phyloP scores from a whole-genome alignment of 1,140 invertebrate species.

The Calliopsis andreniformis region DNA sequence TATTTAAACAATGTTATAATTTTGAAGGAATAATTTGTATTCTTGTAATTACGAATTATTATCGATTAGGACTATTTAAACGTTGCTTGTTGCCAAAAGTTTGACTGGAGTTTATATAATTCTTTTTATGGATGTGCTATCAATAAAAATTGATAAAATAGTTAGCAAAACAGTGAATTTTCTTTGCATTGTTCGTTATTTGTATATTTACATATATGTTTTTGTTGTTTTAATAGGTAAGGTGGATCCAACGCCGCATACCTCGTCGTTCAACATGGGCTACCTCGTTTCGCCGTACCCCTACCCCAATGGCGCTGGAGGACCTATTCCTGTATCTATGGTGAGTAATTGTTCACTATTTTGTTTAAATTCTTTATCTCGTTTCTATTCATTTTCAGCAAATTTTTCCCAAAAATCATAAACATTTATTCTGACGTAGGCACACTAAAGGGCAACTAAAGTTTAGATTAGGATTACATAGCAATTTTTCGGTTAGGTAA shows the following conservation, averaged over 20 bases:
- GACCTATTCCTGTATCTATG: conserved; percentile 92
- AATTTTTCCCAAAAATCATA: too few relatives aligned
- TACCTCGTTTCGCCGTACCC: conserved; percentile 93
- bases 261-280: conserved; percentile 93
- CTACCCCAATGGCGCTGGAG: conserved; percentile 92
- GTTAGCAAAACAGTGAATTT: neutral
- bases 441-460: too few relatives aligned
- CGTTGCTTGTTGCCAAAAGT: too few relatives aligned
- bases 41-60: too few relatives aligned
- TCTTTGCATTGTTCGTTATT: neutral
- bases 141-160: neutral
- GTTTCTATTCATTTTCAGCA: conserved; percentile 16
- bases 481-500: too few relatives aligned
- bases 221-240: conserved; percentile 85
- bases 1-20: too few relatives aligned
- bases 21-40: too few relatives aligned
- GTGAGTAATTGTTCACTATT: conserved; percentile 83
- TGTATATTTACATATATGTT: conserved; percentile 18
- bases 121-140: neutral
- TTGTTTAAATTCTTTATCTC: conserved; percentile 31
- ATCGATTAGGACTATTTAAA: too few relatives aligned
- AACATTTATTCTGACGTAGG: too few relatives aligned
- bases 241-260: conserved; percentile 91
- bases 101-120: too few relatives aligned
- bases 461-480: too few relatives aligned